phyloP scores from a whole-genome alignment of 2,113 vertebrate genomes.

The Thunnus maccoyii region DNA sequence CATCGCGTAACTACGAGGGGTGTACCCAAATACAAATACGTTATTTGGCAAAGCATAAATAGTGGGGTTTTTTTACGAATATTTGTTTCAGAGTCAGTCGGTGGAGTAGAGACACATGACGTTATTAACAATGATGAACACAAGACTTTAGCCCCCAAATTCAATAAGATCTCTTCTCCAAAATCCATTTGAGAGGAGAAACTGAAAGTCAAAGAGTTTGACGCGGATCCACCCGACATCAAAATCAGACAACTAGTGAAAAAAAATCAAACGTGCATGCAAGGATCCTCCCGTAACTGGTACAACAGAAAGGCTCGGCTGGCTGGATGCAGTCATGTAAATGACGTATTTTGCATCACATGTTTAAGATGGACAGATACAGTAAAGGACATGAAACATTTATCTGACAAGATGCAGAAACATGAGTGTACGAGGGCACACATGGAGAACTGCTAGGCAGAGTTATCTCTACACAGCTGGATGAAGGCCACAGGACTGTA shows the following conservation, averaged over 20 bases:
- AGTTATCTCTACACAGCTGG: too few relatives aligned
- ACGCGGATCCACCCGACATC: not conserved
- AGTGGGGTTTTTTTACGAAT: too few relatives aligned
- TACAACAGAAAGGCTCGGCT: not conserved
- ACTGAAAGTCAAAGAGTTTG: not conserved
- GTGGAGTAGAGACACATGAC: too few relatives aligned
- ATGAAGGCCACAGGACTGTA: too few relatives aligned
- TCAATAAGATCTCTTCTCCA: not conserved
- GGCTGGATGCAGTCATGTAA: not conserved
- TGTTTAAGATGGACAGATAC: not conserved
- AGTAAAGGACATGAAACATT: not conserved
- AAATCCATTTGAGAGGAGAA: conserved; percentile 1
- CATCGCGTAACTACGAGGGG: too few relatives aligned
- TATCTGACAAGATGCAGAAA: not conserved
- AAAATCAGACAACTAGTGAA: not conserved
- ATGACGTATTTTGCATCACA: not conserved
- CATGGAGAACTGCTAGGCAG: too few relatives aligned
- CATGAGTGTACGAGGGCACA: too few relatives aligned
- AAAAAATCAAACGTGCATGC: not conserved
- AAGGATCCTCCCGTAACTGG: not conserved
- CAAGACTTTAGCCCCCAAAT: not conserved
- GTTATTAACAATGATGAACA: not conserved
- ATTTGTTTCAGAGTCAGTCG: too few relatives aligned
- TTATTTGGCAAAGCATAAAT: too few relatives aligned
- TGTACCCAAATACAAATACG: too few relatives aligned